Evolutionary conservation across 2,113 vertebrate species (phyloP), one percentile per base, ranked within the genome.

Genomic region (Micronycteris hirsuta): DNA sequence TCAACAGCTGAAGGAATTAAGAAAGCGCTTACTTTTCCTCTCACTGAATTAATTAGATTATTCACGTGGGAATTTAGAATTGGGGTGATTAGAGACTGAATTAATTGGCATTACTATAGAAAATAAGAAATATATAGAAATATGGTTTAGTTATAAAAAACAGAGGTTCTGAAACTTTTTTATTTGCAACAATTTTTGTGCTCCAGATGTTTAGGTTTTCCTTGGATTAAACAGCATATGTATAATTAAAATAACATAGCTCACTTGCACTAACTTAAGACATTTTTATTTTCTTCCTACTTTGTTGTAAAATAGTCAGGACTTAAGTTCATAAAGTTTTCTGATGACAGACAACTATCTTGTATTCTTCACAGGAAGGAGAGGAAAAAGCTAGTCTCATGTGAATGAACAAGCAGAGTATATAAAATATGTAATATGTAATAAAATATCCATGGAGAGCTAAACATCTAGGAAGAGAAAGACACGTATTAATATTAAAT

Each of bases 341-440:
- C 43, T 71, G n/a, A 85, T 89, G n/a, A 54, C 19, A 89, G 58
- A 17, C 45, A 84, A 82, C 31, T 78, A 45, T 85, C 7, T 84
- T 82, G 7, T 81, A 28, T 76, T 7, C 43, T 90, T 82, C 20
- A 78, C 10, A 68, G 3, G 24, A 88, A 86, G 82, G 17, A 61
- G 17, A 85, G 54, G 36, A 89, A 92, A 87, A 91, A 84, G 63
- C 43, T 4, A 76, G 28, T 54, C 11, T 86, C 70, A 81, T 70
- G 56, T 31, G 94, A 93, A 87, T 63, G 68, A 88, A 82, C 73
- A 31, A 38, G 28, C 19, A 67, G 68, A 87, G 9, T 77, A 90
- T 77, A 91, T 58, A 71, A 97, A 95, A 73, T 63, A 28, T 88
- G 31, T 96, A 94, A 88, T 82, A 82, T 43, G 19, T 68, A 93